Evolutionary conservation across 2,888 invertebrate genomes (phyloP).

Genomic region (Alcis repandata): DNA sequence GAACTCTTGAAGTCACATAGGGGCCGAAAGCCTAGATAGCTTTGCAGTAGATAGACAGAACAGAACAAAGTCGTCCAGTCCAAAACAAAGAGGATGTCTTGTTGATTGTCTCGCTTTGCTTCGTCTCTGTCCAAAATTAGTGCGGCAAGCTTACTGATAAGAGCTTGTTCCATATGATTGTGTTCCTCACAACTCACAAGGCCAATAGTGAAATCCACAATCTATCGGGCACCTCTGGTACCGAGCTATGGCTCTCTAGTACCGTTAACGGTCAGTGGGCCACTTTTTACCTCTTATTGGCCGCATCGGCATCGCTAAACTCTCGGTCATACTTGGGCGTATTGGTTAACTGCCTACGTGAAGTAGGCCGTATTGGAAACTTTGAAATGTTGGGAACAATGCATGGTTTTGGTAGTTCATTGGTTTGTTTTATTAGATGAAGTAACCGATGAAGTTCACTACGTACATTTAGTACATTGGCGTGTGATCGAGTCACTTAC

Average conservation of each 20-base stretch:
- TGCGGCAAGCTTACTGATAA: no score
- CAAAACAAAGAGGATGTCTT: no score
- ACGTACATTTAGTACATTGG: no score
- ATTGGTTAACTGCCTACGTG: conserved; percentile 45
- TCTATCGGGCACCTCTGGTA: conserved; percentile 32
- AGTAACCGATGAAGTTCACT: no score
- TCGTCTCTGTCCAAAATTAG: no score
- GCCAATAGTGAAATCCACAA: conserved; percentile 67
- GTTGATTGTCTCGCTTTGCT: no score
- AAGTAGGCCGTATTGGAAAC: conserved; percentile 40
- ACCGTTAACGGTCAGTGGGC: conserved; percentile 81
- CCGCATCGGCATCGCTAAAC: conserved; percentile 68
- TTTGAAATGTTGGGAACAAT: conserved; percentile 20
- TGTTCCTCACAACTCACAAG: conserved; percentile 2
- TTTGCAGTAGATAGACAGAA: no score
- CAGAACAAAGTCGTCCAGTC: no score
- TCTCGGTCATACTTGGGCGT: conserved; percentile 63
- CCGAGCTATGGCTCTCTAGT: conserved; percentile 52
- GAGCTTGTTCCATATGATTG: conserved; percentile 1
- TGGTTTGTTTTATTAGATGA: not conserved
- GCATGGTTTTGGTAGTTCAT: conserved; percentile 3
- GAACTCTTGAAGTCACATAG: no score
- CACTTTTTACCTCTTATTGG: conserved; percentile 80
- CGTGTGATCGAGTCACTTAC: no score
- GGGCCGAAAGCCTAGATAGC: no score